Conservation (phyloP, 2,113 vertebrate species). For the Rhabdornis inornatus region DNA sequence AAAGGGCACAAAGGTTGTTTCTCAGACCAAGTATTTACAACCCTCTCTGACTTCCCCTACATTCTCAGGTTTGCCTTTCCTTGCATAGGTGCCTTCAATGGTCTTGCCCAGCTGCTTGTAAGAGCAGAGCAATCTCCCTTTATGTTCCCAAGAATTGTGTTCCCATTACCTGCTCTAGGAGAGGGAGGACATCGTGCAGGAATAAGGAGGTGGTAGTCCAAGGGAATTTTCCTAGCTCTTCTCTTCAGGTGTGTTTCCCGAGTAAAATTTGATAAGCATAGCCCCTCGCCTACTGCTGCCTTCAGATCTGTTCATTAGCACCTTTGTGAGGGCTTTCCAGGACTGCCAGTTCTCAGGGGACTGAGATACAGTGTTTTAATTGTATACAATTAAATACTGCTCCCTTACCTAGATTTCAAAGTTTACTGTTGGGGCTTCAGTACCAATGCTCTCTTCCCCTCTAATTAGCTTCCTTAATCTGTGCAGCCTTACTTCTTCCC, state of each 20-base stretch:
- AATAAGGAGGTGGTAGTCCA: neutral
- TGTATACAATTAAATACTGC: slow-evolving; percentile 59
- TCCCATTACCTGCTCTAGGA: neutral
- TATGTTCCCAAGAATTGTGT: neutral
- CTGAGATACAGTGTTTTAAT: slow-evolving; percentile 33
- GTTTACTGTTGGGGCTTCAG: slow-evolving; percentile 44
- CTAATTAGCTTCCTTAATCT: slow-evolving; percentile 64
- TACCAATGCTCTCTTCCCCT: neutral
- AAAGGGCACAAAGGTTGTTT: neutral
- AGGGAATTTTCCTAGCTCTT: neutral
- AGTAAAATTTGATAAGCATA: neutral
- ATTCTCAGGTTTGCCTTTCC: neutral
- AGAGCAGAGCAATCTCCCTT: neutral
- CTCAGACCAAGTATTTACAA: neutral
- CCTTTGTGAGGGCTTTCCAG: neutral
- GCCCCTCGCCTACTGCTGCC: neutral
- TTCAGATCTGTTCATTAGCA: neutral
- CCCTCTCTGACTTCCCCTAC: neutral
- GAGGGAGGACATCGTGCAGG: neutral
- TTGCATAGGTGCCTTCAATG: accelerated
- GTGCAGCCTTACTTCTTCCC: slow-evolving; percentile 28
- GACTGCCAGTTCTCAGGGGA: neutral
- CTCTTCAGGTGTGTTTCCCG: neutral
- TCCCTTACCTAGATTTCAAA: slow-evolving; percentile 52
- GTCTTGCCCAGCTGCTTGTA: neutral